Conservation (phyloP, 2,113 vertebrate genomes). For the Menidia beryllina region DNA sequence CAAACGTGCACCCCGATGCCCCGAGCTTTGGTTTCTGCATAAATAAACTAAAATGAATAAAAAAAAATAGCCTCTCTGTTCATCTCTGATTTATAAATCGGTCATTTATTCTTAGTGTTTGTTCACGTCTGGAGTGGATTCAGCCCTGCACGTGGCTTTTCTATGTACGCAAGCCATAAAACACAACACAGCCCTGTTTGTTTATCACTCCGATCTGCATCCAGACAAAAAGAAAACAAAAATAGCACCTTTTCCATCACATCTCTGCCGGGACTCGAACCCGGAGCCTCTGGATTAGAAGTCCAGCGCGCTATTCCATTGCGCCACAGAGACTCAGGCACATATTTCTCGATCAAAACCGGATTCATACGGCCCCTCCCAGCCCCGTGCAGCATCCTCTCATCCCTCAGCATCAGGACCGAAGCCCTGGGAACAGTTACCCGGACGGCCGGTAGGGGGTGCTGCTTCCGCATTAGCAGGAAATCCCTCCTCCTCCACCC, state of each 20-base stretch:
- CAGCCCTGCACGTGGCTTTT: background rate
- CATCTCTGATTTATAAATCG: background rate
- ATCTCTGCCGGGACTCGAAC: conserved; percentile 99
- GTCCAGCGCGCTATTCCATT: conserved; percentile 99
- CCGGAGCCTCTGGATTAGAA: conserved; percentile 99
- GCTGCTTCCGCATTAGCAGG: conserved; percentile 38
- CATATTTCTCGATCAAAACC: conserved; percentile 40
- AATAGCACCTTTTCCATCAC: conserved; percentile 26
- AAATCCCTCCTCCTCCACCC: conserved; percentile 12
- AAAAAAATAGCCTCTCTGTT: background rate
- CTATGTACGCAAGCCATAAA: background rate
- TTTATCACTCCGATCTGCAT: background rate
- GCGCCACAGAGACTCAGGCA: conserved; percentile 92
- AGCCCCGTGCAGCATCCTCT: conserved; percentile 51
- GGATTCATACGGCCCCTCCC: conserved; percentile 70
- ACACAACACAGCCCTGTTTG: background rate
- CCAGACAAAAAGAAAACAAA: too few relatives aligned
- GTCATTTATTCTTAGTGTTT: background rate
- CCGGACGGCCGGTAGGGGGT: conserved; percentile 68
- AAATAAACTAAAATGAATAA: background rate
- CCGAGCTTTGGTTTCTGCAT: background rate
- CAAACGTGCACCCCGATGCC: background rate
- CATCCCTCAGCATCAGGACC: conserved; percentile 85
- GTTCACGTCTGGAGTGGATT: background rate
- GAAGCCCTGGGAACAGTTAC: conserved; percentile 20